These are phyloP conservation scores for Oreochromis spilurus DNA, from an alignment of 2,113 vertebrate genomes.

Conservation along the genomic window DNA sequence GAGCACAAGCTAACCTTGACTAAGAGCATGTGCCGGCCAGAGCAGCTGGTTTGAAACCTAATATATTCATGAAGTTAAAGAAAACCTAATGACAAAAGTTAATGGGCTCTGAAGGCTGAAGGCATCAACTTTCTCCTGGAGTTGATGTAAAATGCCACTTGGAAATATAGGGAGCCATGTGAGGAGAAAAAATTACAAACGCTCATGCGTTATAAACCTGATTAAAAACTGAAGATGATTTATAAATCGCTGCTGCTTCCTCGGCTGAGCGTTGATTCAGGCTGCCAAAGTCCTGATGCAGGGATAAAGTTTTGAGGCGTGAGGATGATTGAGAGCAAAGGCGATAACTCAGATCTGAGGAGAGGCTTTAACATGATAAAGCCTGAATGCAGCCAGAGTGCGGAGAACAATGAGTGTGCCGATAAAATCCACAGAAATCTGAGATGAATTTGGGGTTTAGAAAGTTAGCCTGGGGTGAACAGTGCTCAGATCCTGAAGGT, in stretches of 20 bases:
- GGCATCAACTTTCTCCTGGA: constrained; percentile 62
- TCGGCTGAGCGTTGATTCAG: constrained; percentile 47
- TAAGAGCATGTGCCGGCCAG: constrained; percentile 73
- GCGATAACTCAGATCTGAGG: constrained; percentile 67
- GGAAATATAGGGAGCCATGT: constrained; percentile 34
- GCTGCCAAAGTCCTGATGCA: constrained; percentile 64
- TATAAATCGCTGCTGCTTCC: constrained; percentile 59
- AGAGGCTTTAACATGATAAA: constrained; percentile 66
- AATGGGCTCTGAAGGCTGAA: constrained; percentile 80
- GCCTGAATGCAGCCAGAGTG: constrained; percentile 48
- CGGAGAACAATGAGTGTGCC: constrained; percentile 53
- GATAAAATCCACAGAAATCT: constrained; percentile 55
- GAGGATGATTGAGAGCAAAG: constrained; percentile 65
- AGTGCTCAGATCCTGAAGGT: background rate
- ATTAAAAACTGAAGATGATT: constrained; percentile 63
- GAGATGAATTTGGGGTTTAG: constrained; percentile 60
- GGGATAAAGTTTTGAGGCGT: constrained; percentile 67
- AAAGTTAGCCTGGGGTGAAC: constrained; percentile 43
- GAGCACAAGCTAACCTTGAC: constrained; percentile 95
- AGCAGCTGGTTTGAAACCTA: constrained; percentile 75
- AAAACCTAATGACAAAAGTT: constrained; percentile 83
- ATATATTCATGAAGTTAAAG: constrained; percentile 84
- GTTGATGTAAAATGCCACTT: constrained; percentile 43
- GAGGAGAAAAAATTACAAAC: constrained; percentile 66
- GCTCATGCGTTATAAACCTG: constrained; percentile 61